Evolutionary conservation across 2,888 invertebrate species (phyloP).

Genomic region (Limenitis camilla): DNA sequence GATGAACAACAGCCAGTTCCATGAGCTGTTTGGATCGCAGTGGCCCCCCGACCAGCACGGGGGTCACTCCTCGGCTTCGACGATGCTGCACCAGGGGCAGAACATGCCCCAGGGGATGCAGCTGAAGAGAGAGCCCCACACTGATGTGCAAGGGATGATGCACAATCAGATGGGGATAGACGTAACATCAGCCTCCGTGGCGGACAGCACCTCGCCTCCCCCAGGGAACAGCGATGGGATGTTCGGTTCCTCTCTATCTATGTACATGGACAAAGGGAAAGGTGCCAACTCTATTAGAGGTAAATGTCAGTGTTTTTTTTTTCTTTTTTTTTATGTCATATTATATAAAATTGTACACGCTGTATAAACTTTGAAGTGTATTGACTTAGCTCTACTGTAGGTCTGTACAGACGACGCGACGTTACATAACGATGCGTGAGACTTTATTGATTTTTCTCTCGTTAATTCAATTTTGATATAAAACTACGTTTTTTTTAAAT

Average conservation of each 20-base stretch:
- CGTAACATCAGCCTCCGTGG: slow-evolving; percentile 58
- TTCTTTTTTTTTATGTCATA: slow-evolving; percentile 1
- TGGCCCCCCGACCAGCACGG: slow-evolving; percentile 72
- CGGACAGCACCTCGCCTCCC: slow-evolving; percentile 77
- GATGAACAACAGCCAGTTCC: slow-evolving; percentile 68
- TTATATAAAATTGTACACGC: background rate
- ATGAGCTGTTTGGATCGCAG: slow-evolving; percentile 67
- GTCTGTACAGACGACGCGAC: background rate
- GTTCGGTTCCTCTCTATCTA: slow-evolving; percentile 60
- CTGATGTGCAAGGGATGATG: slow-evolving; percentile 48
- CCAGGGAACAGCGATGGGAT: slow-evolving; percentile 65
- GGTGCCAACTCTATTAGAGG: slow-evolving; percentile 80
- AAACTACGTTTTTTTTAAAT: too few species aligned
- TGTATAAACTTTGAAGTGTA: background rate
- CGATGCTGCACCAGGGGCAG: slow-evolving; percentile 59
- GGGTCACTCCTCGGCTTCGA: slow-evolving; percentile 63
- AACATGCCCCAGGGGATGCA: slow-evolving; percentile 49
- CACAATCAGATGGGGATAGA: slow-evolving; percentile 59
- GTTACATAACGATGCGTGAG: background rate
- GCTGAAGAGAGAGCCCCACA: slow-evolving; percentile 57
- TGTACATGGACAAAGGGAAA: slow-evolving; percentile 73
- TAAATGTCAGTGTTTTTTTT: slow-evolving; percentile 38
- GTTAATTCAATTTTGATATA: too few species aligned
- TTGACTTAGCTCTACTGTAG: background rate
- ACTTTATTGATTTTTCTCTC: slow-evolving; percentile 1